Conservation (phyloP, 2,113 vertebrate genomes). For the Archilochus colubris region DNA sequence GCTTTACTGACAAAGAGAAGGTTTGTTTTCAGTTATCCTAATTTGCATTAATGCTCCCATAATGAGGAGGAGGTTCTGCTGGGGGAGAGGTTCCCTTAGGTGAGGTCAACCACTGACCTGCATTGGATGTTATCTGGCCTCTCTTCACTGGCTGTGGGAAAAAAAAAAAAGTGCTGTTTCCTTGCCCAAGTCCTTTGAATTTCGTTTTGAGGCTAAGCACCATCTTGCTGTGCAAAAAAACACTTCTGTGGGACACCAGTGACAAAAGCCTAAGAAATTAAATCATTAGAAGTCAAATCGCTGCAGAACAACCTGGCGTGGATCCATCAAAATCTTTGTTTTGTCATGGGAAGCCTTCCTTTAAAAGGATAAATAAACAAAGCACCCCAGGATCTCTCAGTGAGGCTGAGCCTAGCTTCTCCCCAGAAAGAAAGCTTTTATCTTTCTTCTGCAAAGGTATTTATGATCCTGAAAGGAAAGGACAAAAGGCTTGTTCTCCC, state of each 20-base stretch:
- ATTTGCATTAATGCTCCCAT: not conserved
- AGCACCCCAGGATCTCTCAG: not conserved
- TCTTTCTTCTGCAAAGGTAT: not conserved
- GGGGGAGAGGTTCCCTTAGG: not conserved
- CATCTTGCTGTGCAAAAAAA: not conserved
- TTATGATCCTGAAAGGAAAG: not conserved
- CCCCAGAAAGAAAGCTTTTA: conserved; percentile 3
- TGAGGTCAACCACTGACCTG: not conserved
- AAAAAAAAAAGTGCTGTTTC: not conserved
- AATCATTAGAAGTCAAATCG: not conserved
- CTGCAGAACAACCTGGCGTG: not conserved
- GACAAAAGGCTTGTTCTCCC: not conserved
- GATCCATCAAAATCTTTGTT: not conserved
- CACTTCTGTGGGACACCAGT: not conserved
- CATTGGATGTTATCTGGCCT: not conserved
- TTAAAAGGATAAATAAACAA: not conserved
- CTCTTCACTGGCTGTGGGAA: not conserved
- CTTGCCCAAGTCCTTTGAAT: not conserved
- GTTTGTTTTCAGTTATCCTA: not conserved
- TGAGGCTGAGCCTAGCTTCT: not conserved
- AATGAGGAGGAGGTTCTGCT: not conserved
- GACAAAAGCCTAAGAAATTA: not conserved
- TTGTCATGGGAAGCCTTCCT: not conserved
- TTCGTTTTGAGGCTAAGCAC: not conserved
- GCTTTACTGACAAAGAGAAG: not conserved